phyloP scores from a whole-genome alignment of 2,888 invertebrate genomes.

The Congeria kusceri region DNA sequence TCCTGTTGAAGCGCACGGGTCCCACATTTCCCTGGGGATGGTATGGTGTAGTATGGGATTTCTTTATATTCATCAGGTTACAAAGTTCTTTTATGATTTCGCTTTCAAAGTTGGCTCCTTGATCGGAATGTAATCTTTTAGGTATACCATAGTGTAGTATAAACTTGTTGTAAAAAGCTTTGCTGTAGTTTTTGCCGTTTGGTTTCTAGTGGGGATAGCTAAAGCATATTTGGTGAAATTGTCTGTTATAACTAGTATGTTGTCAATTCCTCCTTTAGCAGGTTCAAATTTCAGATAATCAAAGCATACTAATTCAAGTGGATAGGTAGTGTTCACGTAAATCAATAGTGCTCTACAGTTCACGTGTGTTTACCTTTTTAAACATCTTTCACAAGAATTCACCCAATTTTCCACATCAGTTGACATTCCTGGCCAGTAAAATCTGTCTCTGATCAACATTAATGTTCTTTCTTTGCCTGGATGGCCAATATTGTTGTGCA shows the following conservation, averaged over 20 bases:
- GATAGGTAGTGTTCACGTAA: conserved; percentile 19
- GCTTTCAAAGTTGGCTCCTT: conserved; percentile 27
- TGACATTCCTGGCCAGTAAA: conserved; percentile 28
- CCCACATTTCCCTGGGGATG: conserved; percentile 22
- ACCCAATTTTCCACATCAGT: conserved; percentile 18
- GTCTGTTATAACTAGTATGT: conserved; percentile 25
- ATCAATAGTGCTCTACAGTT: conserved; percentile 5
- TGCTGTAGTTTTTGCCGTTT: conserved; percentile 32
- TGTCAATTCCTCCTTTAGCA: conserved; percentile 15
- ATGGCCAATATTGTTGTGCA: conserved; percentile 33
- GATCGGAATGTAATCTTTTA: conserved; percentile 25
- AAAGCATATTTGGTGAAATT: conserved; percentile 27
- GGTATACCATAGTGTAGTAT: conserved; percentile 29
- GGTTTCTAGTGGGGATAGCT: conserved; percentile 15
- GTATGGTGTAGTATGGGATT: conserved; percentile 8
- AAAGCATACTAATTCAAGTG: conserved; percentile 29
- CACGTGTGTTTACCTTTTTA: conserved; percentile 2
- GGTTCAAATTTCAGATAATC: conserved; percentile 20
- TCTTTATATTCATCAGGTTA: conserved; percentile 7
- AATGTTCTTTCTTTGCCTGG: conserved; percentile 27
- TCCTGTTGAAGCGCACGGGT: conserved; percentile 23
- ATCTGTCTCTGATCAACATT: conserved; percentile 18
- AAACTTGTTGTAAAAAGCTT: conserved; percentile 23
- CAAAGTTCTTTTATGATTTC: conserved; percentile 24
- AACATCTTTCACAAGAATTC: conserved; percentile 8